Percentiles rank a stretch among this genome's conserved stretches.
Evolutionary conservation across 2,113 vertebrate genomes (phyloP).

Genomic region (Suncus etruscus): DNA sequence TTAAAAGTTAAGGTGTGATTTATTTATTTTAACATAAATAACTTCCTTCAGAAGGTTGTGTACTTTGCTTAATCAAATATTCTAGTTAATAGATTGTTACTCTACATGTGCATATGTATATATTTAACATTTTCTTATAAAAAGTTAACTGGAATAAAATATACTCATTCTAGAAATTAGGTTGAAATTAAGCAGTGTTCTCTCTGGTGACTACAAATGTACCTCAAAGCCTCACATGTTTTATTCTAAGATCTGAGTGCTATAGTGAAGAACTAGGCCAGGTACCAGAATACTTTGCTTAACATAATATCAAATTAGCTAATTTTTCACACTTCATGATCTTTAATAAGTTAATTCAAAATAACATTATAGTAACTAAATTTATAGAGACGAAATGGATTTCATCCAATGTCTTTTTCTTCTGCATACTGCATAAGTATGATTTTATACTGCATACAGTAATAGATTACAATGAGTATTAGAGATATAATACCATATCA

Average conservation of each 20-base stretch:
- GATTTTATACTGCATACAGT: too few species aligned
- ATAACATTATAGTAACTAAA: constrained; percentile 6
- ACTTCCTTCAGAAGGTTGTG: constrained; percentile 40
- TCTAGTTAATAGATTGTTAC: constrained; percentile 69
- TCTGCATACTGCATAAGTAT: neutral
- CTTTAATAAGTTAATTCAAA: constrained; percentile 16
- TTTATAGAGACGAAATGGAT: neutral
- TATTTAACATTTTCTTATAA: constrained; percentile 54
- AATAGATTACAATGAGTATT: neutral
- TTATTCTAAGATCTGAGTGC: neutral
- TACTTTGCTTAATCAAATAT: constrained; percentile 69
- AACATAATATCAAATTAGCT: neutral
- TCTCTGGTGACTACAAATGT: constrained; percentile 22
- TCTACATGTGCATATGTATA: constrained; percentile 51
- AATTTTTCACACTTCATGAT: neutral
- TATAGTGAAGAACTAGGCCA: neutral
- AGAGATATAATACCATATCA: neutral
- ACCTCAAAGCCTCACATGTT: constrained; percentile 21
- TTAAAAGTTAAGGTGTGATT: constrained; percentile 45
- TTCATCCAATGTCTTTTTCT: constrained; percentile 15
- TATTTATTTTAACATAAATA: constrained; percentile 73
- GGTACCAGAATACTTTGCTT: neutral
- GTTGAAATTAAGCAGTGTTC: constrained; percentile 43
- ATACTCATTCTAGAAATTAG: constrained; percentile 57
- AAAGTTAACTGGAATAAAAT: constrained; percentile 68